These are phyloP conservation scores for Probaryconus sp. DNA, from an alignment of 1,140 invertebrate genomes.

Conservation along the genomic window DNA sequence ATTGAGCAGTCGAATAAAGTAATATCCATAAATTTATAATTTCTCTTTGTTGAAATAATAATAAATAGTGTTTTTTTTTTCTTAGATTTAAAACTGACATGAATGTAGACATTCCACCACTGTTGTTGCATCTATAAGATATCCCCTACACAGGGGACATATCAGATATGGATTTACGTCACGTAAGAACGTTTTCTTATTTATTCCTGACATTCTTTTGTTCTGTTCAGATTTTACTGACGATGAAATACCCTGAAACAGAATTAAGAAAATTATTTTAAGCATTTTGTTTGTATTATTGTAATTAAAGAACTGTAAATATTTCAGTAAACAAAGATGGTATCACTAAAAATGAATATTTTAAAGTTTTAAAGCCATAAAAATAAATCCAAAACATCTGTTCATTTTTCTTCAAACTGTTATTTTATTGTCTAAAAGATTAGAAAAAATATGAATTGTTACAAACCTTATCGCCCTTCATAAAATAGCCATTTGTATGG, in stretches of 20 bases:
- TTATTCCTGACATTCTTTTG: slow-evolving; percentile 60
- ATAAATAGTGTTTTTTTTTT: slow-evolving; percentile 24
- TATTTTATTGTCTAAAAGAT: not conserved
- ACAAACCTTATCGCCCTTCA: not conserved
- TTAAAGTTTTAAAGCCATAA: too few relatives aligned
- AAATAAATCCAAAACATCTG: not conserved
- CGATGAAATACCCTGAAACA: slow-evolving; percentile 12
- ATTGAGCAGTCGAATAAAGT: too few relatives aligned
- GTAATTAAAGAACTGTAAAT: not conserved
- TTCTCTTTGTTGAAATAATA: not conserved
- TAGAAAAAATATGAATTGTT: not conserved
- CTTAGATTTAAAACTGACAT: slow-evolving; percentile 84
- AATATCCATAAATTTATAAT: too few relatives aligned
- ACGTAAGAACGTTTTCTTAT: slow-evolving; percentile 70
- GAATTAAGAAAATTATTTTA: slow-evolving; percentile 1
- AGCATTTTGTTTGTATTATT: not conserved
- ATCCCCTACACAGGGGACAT: slow-evolving; percentile 87
- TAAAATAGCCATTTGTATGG: slow-evolving; percentile 1
- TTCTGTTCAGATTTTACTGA: slow-evolving; percentile 31
- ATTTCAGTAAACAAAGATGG: too few relatives aligned
- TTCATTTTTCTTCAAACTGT: not conserved
- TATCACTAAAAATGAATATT: too few relatives aligned
- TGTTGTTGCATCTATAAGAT: slow-evolving; percentile 89
- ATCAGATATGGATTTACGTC: slow-evolving; percentile 86
- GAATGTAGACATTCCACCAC: slow-evolving; percentile 90